Conservation (phyloP, 2,888 invertebrate species). For the Incurvaria masculella region DNA sequence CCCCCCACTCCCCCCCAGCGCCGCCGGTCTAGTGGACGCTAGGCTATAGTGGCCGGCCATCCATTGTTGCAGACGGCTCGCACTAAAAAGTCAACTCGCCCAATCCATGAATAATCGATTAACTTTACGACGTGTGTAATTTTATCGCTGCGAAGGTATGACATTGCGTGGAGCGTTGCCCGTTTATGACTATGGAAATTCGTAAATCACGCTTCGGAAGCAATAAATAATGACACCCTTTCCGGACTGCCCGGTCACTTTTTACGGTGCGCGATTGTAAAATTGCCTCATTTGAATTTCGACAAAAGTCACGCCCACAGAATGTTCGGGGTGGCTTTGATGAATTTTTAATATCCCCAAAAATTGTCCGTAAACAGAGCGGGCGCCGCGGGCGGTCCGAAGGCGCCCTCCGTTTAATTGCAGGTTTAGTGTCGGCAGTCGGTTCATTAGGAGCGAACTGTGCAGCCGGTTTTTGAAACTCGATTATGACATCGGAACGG, state of each 20-base stretch:
- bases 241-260: not conserved
- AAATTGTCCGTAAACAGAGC: conserved; percentile 37
- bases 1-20: too few species aligned
- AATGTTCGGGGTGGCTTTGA: conserved; percentile 22
- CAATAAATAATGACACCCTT: not conserved
- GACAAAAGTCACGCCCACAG: conserved; percentile 32
- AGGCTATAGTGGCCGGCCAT: too few species aligned
- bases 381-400: conserved; percentile 26
- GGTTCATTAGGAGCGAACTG: conserved; percentile 39
- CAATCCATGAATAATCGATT: conserved; percentile 29
- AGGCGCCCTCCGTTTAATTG: conserved; percentile 32
- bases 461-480: conserved; percentile 51
- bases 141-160: conserved; percentile 14
- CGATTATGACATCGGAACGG: conserved; percentile 52
- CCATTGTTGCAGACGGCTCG: too few species aligned
- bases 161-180: not conserved
- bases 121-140: conserved; percentile 45
- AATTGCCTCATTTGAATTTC: not conserved
- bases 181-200: not conserved
- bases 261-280: not conserved
- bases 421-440: conserved; percentile 39
- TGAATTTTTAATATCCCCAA: conserved; percentile 41
- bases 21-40: too few species aligned
- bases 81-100: not conserved
- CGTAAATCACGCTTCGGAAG: not conserved